Percentiles rank a stretch among this genome's conserved stretches.
These are phyloP conservation scores for Archips xylosteana DNA, from an alignment of 2,888 invertebrate genomes.

Conservation along the genomic window DNA sequence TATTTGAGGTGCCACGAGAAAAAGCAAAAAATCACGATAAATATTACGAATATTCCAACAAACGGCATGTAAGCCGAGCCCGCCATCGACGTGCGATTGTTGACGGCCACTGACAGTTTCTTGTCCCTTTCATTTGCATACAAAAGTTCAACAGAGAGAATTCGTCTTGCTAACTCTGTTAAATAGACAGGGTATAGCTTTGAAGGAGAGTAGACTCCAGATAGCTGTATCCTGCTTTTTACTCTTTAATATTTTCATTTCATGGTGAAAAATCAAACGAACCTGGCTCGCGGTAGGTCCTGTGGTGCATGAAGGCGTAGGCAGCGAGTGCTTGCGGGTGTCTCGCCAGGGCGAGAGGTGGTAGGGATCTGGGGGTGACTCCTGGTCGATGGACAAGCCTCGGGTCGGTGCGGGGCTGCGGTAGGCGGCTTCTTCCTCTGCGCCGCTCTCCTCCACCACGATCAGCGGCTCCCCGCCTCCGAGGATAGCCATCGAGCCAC, in stretches of 20 bases:
- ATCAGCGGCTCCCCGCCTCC: slow-evolving; percentile 91
- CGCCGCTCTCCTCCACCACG: slow-evolving; percentile 92
- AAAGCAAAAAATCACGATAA: no score
- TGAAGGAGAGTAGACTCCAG: no score
- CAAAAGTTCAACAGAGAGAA: no score
- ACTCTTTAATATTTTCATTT: not conserved
- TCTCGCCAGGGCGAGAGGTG: slow-evolving; percentile 93
- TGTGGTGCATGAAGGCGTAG: slow-evolving; percentile 93
- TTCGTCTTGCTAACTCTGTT: no score
- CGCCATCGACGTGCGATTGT: no score
- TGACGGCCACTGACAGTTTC: no score
- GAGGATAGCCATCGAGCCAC: slow-evolving; percentile 87
- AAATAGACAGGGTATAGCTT: no score
- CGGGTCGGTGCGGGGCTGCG: slow-evolving; percentile 85
- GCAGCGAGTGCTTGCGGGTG: slow-evolving; percentile 92
- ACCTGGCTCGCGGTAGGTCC: slow-evolving; percentile 96
- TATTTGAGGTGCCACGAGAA: no score
- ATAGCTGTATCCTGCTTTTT: no score
- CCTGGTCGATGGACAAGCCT: slow-evolving; percentile 89
- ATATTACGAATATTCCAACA: no score
- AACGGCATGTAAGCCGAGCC: no score
- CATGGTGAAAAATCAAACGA: slow-evolving; percentile 55
- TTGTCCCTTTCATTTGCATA: no score
- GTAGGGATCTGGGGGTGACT: slow-evolving; percentile 93
- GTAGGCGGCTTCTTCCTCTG: slow-evolving; percentile 87